Percentiles rank a stretch among this genome's conserved stretches.
These are phyloP conservation scores for Pteropus alecto DNA, from an alignment of 2,113 vertebrate genomes.

Conservation along the genomic window DNA sequence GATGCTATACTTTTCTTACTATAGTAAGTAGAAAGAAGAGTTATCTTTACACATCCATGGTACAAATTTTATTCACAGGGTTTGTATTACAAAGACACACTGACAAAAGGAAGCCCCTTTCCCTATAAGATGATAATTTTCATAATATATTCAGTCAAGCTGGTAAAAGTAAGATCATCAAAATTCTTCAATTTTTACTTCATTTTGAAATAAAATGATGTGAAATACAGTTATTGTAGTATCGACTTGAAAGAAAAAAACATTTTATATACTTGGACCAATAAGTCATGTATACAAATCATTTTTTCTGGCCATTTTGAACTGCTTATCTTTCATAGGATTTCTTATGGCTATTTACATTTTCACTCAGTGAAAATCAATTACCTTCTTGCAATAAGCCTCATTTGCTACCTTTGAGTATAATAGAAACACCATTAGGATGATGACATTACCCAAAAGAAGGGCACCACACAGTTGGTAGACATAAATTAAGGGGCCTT, in stretches of 20 bases:
- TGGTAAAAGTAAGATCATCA: conserved; percentile 80
- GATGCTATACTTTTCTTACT: conserved; percentile 5
- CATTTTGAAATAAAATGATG: conserved; percentile 80
- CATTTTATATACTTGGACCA: conserved; percentile 81
- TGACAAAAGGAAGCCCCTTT: conserved; percentile 74
- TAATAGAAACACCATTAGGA: conserved; percentile 98
- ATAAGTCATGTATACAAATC: conserved; percentile 82
- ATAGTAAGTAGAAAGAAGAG: conserved; percentile 65
- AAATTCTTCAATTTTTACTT: conserved; percentile 80
- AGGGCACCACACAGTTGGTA: conserved; percentile 96
- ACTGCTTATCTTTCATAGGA: conserved; percentile 87
- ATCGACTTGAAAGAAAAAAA: conserved; percentile 63
- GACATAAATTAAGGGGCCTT: conserved; percentile 92
- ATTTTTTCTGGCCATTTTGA: conserved; percentile 81
- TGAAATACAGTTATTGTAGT: conserved; percentile 78
- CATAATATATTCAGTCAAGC: conserved; percentile 75
- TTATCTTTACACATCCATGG: conserved; percentile 55
- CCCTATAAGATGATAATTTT: conserved; percentile 76
- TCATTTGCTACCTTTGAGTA: conserved; percentile 98
- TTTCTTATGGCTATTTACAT: conserved; percentile 91
- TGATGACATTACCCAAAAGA: conserved; percentile 94
- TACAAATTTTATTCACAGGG: conserved; percentile 70
- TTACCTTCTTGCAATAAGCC: conserved; percentile 95
- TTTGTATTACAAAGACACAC: conserved; percentile 73
- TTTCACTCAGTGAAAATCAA: conserved; percentile 93